phyloP scores from a whole-genome alignment of 2,113 vertebrate species.

The Cyanistes caeruleus region DNA sequence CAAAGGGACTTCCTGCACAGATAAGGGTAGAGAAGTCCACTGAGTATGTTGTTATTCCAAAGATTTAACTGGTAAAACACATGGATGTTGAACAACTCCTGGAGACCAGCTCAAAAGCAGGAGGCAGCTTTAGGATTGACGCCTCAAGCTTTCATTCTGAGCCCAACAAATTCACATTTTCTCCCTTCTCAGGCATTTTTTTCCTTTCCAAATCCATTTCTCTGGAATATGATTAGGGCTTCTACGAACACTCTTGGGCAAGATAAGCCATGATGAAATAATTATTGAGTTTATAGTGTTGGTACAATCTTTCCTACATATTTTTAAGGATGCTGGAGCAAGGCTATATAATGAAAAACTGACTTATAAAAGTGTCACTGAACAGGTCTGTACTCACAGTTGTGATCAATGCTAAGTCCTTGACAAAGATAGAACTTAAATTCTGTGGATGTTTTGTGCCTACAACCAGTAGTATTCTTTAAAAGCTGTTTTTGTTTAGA shows the following conservation, averaged over 20 bases:
- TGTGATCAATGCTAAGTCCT: background rate
- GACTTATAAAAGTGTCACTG: background rate
- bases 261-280: background rate
- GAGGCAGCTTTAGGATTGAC: background rate
- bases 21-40: conserved; percentile 18
- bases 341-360: background rate
- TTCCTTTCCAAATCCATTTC: background rate
- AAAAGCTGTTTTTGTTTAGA: background rate
- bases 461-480: background rate
- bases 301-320: background rate
- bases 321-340: background rate
- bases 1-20: conserved; percentile 53
- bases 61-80: background rate
- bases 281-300: background rate
- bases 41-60: background rate
- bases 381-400: background rate
- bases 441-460: background rate
- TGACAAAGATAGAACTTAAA: background rate
- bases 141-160: background rate
- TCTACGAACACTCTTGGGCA: background rate
- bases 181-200: background rate
- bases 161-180: background rate
- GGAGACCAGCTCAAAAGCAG: background rate
- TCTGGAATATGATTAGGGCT: background rate
- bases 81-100: background rate